These are phyloP conservation scores for Eupithecia centaureata DNA, from an alignment of 2,888 invertebrate species.

Conservation along the genomic window DNA sequence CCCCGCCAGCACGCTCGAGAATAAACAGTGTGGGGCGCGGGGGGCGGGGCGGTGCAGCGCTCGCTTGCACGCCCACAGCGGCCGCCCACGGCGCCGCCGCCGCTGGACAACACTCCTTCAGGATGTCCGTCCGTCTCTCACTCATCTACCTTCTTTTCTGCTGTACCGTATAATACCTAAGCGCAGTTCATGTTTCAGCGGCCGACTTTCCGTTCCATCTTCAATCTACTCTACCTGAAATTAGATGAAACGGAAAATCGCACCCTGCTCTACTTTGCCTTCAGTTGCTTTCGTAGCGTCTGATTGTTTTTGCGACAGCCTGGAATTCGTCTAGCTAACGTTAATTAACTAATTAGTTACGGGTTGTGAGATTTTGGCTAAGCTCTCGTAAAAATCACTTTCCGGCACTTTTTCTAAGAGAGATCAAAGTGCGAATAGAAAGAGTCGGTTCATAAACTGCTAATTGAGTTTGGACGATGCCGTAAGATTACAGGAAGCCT, in stretches of 20 bases:
- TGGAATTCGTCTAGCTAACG: neutral
- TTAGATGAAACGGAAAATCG: too few species aligned
- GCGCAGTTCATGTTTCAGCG: neutral
- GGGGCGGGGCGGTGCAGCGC: constrained; percentile 71
- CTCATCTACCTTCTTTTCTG: constrained; percentile 6
- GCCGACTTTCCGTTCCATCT: neutral
- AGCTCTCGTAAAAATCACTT: neutral
- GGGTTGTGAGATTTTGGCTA: neutral
- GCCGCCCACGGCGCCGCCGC: constrained; percentile 67
- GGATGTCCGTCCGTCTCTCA: constrained; percentile 24
- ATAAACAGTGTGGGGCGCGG: constrained; percentile 77
- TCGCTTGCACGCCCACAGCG: constrained; percentile 80
- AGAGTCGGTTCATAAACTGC: neutral
- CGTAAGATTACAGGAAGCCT: neutral
- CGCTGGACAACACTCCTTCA: constrained; percentile 41
- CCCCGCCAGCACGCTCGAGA: constrained; percentile 76
- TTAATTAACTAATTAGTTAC: neutral
- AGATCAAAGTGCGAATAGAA: neutral
- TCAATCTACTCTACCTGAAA: neutral
- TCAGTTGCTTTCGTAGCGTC: neutral
- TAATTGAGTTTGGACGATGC: neutral
- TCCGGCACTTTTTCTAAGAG: rapidly evolving
- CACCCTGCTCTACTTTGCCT: too few species aligned
- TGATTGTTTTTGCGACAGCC: neutral
- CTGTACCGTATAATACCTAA: neutral